Evolutionary conservation across 2,113 vertebrate species (phyloP), one percentile per base, ranked within the genome.

Genomic region (Hemibagrus wyckioides): DNA sequence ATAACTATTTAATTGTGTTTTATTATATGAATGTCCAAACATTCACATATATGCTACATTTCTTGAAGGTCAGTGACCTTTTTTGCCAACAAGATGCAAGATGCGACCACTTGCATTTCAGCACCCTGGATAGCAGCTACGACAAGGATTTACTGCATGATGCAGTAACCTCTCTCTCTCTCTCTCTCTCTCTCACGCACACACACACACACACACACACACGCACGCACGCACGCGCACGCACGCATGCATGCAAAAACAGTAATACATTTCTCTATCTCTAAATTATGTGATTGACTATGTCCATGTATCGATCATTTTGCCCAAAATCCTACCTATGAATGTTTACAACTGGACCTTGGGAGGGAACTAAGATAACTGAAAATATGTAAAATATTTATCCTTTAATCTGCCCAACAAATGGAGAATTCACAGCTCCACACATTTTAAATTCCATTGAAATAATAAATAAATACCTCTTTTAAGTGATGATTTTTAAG

Each of bases 51-150:
- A 73, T 85, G 61, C 77, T 56, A 13, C 10, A 30, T 77, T 77
- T 52, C 57, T 59, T 86, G 44, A 36, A 83, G 80, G 80, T 84
- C 71, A 87, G 57, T 39, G 39, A 50, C 44, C 73, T 41, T 50
- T 50, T 76, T 48, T n/a, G 50, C 50, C 9, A 23, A 59, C 75
- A 86, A 36, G 57, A 52, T 21, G 44, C 44, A 4, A 48, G 44
- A 48, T 63, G 50, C n/a, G 33, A 56, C 36, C 9, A 39, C 56
- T 50, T 30, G 17, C 76, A 85, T 50, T 90, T 93, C 92, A 94
- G 93, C 88, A 94, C 92, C 91, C 89, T 85, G 90, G 91, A 93
- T 89, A 94, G 91, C 50, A 75, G 33, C 90, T 36, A 30, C 11
- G 10, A 56, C 80, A 2, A 48, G 30, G 48, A 84, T 82, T 87